Base-by-base conservation (phyloP, 1,140 invertebrate species). In the Trigoniulus corallinus region DNA sequence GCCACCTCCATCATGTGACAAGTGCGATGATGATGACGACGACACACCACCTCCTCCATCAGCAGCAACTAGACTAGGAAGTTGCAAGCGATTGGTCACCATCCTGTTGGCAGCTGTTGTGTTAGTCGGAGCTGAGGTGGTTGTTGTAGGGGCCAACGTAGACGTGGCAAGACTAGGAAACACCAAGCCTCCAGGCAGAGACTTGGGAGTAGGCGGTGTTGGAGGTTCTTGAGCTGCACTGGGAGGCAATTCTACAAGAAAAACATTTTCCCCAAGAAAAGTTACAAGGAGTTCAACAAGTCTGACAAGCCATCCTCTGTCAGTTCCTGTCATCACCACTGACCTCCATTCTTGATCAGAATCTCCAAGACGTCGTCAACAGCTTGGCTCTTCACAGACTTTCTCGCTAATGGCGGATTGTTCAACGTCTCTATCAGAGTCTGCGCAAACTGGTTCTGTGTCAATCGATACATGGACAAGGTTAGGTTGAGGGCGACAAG, bases 301-400 rank as follows among this genome's bases (percentile, higher is more conserved):
- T 41, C 1, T 53, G 13, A 25, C 15, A 22, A n/a, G 26, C 23
- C 26, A n/a, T n/a, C n/a, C n/a, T 13, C 27, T 18, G 18, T 10
- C 2, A 34, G n/a, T 37, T 10, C 22, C 22, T 25, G 21, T 27
- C 22, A n/a, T n/a, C n/a, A n/a, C n/a, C n/a, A 45, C 53, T 61
- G 57, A 73, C 73, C 73, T 41, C 89, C 89, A 64, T 88, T 89
- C 63, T 89, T 82, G 20, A 94, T 92, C 0, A 95, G 71, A 58
- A 95, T 93, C 61, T 94, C 88, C n/a, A 96, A 65, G 0, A 95
- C 88, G 67, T 95, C 89, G 62, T 93, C 89, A 52, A 95, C 84
- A 34, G 84, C 83, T 64, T 93, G 86, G 62, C 81, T 82, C 59
- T 86, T 85, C 15, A 83, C 68, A 55, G 73, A 71, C 41, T 61